phyloP scores from a whole-genome alignment of 2,113 vertebrate genomes.

The Platycercus adscitus region DNA sequence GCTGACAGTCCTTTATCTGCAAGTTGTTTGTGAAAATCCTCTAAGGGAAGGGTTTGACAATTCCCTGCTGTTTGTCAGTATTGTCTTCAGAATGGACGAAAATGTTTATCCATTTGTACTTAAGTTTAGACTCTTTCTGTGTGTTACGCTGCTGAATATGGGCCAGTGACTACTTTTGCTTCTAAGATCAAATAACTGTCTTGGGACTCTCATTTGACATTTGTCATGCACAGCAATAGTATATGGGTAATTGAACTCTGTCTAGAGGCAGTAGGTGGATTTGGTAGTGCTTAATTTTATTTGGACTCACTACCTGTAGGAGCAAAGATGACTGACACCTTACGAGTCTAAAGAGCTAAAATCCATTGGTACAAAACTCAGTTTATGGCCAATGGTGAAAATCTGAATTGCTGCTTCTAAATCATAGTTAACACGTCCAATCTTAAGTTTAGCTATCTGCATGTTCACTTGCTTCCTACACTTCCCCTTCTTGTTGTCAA shows the following conservation, averaged over 20 bases:
- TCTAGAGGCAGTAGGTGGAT: neutral
- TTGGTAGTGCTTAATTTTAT: neutral
- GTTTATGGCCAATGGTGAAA: neutral
- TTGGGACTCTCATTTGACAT: neutral
- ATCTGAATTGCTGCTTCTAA: neutral
- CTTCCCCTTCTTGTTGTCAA: neutral
- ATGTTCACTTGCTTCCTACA: neutral
- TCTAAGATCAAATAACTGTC: neutral
- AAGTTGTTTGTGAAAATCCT: neutral
- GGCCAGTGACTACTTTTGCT: neutral
- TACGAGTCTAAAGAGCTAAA: neutral
- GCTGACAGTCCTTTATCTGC: neutral
- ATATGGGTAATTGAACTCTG: neutral
- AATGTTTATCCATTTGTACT: neutral
- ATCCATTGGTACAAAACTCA: neutral
- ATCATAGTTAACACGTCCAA: accelerated
- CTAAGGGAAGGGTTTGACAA: neutral
- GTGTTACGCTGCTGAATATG: neutral
- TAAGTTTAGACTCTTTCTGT: neutral
- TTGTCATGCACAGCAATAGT: neutral
- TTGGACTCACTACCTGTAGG: neutral
- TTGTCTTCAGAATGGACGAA: neutral
- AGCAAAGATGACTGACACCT: neutral
- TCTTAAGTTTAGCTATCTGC: neutral
- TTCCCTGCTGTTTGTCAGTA: neutral